Base-by-base conservation (phyloP, 2,888 invertebrate genomes). In the Cephalotes varians region DNA sequence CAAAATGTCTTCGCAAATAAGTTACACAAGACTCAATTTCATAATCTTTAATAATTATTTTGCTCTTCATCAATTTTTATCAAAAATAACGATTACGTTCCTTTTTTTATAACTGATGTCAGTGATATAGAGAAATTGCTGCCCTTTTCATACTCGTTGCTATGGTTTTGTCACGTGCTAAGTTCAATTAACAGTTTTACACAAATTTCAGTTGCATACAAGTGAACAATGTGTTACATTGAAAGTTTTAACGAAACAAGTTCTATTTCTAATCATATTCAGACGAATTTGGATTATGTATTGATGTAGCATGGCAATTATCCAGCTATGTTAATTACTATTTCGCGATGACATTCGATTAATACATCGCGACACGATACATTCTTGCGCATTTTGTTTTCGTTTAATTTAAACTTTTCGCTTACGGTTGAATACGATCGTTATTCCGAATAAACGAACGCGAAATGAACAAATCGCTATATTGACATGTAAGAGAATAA, bases 131-230 rank as follows among this genome's bases (percentile, higher is more conserved):
- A 73, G 10, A 44, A 73, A 47, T 60, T 47, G 15, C 31, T 44
- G 0, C 10, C 40, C 9, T 2, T 60, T 60, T 60, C 31, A 18
- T 18, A 21, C 34, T 15, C 72, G 60, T 60, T 74, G 60, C 73
- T 47, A 60, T 60, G 62, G 31, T 62, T 49, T 62, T 34, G 47
- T 62, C 74, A 62, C 74, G 62, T 49, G 74, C 47, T 25, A 49
- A 34, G 15, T 47, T 15, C 10, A 47, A 28, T 40, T 31, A 18
- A 12, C 40, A 47, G 21, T 60, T 44, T 60, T 44, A 31, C 15
- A 34, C 4, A 4, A 60, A 44, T 47, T 21, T 47, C 4, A n/a
- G 6, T 37, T 73, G 18, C 21, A 28, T 21, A 7, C 21, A 34
- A 6, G 18, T 25, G 31, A 21, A 51, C 28, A 34, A n/a, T 12